Conservation (phyloP, 1,140 invertebrate genomes). For the Augochlora pura region DNA sequence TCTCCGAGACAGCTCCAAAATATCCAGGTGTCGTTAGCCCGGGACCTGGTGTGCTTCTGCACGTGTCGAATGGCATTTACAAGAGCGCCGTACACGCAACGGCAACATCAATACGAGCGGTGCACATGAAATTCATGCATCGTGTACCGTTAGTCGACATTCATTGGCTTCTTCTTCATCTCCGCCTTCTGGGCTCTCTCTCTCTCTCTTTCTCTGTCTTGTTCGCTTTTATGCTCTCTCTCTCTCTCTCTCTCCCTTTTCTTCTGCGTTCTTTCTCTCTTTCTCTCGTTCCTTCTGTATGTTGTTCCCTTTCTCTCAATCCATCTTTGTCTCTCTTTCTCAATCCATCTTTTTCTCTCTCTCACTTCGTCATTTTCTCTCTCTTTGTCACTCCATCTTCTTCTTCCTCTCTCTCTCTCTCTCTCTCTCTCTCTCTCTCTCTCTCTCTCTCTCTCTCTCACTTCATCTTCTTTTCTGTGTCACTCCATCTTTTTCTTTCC, state of each 20-base stretch:
- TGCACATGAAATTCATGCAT: slow-evolving; percentile 71
- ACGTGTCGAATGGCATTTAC: slow-evolving; percentile 40
- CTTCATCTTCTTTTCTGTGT: too few relatives aligned
- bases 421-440: slow-evolving; percentile 40
- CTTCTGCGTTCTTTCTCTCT: background rate
- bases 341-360: too few relatives aligned
- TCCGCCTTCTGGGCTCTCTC: slow-evolving; percentile 60
- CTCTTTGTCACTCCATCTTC: slow-evolving; percentile 20
- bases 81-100: background rate
- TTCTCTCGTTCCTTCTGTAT: too few relatives aligned
- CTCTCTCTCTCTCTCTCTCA: background rate
- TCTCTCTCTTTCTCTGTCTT: slow-evolving; percentile 30
- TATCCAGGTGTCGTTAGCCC: slow-evolving; percentile 17
- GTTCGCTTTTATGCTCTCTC: slow-evolving; percentile 15
- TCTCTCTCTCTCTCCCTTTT: slow-evolving; percentile 9
- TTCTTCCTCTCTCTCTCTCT: too few relatives aligned
- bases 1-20: background rate
- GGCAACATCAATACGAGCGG: slow-evolving; percentile 10
- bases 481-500: slow-evolving; percentile 36
- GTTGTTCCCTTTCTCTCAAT: slow-evolving; percentile 38
- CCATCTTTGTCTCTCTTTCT: background rate
- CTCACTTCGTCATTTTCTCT: too few relatives aligned
- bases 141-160: slow-evolving; percentile 74
- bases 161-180: slow-evolving; percentile 74
- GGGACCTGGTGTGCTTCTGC: slow-evolving; percentile 14